Evolutionary conservation across 2,888 invertebrate species (phyloP), one percentile per base, ranked within the genome.

Genomic region (Leucoma salicis): DNA sequence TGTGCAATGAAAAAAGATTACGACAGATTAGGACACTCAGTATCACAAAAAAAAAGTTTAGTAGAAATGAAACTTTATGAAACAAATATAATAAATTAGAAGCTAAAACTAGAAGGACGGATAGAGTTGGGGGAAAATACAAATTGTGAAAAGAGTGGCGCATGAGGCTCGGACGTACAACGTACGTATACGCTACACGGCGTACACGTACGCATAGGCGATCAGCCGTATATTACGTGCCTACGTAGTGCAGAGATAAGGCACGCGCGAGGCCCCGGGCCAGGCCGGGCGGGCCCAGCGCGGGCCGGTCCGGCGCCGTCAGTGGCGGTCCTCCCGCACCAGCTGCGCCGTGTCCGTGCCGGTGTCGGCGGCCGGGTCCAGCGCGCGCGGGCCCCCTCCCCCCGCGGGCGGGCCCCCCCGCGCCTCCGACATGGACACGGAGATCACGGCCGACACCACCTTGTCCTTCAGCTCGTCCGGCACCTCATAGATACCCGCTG

Each of bases 281-380:
- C 35, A 27, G 31, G 28, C 47, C 42, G 48, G 39, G 39, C 45
- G 38, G 45, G 36, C 18, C n/a, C n/a, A n/a, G n/a, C n/a, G n/a
- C 42, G 34, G n/a, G 35, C 35, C 50, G 42, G n/a, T n/a, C 48
- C 67, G 83, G 83, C 34, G 82, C 82, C 18, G 44, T 45, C 44
- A 88, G 57, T 81, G 77, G 85, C 94, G 94, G 91, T 97, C 96
- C 91, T 97, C 97, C 81, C 94, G 94, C 59, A 97, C 97, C 59
- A 97, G 92, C 78, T 95, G 94, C 82, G 96, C 96, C 33, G 97
- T 97, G 87, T 97, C 97, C 81, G 95, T 96, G 78, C 96, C 97
- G 42, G 96, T 95, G 82, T 97, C 97, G 44, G 93, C 92, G 38
- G 94, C 92, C 2, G 97, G 97, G 86, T 97, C 96, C 47, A 97